Evolutionary conservation across 2,113 vertebrate species (phyloP), one percentile per base, ranked within the genome.

Genomic region (Phaetusa simplex): DNA sequence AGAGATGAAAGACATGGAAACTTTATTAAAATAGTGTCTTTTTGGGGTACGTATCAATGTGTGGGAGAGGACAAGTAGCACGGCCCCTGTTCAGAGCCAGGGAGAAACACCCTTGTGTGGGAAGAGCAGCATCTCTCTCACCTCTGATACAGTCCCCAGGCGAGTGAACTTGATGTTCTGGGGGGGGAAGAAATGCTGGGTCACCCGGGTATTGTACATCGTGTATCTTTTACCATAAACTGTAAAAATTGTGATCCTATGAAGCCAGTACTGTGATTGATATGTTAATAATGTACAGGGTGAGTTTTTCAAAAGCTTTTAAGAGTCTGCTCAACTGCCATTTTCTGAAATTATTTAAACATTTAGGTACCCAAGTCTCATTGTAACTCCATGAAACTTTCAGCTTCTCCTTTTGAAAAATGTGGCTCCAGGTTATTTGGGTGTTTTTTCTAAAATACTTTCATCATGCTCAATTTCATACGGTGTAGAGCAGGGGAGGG

Each of bases 401-500:
- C 24, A 34, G 13, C 36, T 61, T 47, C 14, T 85, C 9, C 15
- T n/a, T 84, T 30, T 65, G 38, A 82, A 64, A 88, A 91, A 29
- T 2, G 3, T 2, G 27, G 5, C 29, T 91, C 32, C 4, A 26
- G 15, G 11, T 59, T 56, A 34, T 14, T 27, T n/a, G 50, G 8
- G 2, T 90, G 3, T 18, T 64, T 65, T 79, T 80, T 27, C 13
- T 73, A 14, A 20, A 72, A 15, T 58, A 18, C 32, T 58, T 53
- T 0, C 8, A 6, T 42, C 6, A 0, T 34, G 15, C 34, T 69
- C 17, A 15, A 0, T n/a, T 72, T 65, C 24, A 4, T 11, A 10
- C 18, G 40, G 1, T 22, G 16, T 23, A 19, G 67, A 53, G 56
- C 14, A 9, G 71, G 20, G 29, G 21, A 58, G 10, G 30, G 17